These are phyloP conservation scores for Tenrec ecaudatus DNA, from an alignment of 2,113 vertebrate genomes.

Conservation along the genomic window DNA sequence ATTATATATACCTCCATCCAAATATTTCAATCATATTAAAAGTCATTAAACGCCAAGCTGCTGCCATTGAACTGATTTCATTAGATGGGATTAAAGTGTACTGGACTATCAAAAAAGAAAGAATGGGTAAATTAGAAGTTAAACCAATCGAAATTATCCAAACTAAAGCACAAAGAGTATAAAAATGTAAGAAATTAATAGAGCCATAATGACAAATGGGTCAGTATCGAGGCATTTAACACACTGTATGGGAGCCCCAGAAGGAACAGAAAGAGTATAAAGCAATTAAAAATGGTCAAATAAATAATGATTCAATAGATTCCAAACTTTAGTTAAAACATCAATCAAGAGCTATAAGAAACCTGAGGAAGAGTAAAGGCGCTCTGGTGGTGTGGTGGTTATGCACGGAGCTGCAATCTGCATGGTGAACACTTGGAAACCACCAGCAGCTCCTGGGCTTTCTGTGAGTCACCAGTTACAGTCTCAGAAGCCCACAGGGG, in stretches of 20 bases:
- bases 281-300: slow-evolving; percentile 2
- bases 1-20: not conserved
- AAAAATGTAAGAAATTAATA: not conserved
- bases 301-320: slow-evolving; percentile 26
- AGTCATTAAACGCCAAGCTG: no score
- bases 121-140: not conserved
- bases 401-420: no score
- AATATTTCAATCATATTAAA: not conserved
- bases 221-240: not conserved
- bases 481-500: no score
- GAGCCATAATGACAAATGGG: not conserved
- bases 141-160: not conserved
- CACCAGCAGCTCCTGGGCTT: no score
- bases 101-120: not conserved
- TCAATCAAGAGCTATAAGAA: not conserved
- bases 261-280: slow-evolving; percentile 2
- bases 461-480: no score
- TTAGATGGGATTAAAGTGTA: not conserved
- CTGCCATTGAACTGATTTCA: not conserved
- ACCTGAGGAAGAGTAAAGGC: no score
- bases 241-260: not conserved
- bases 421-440: no score
- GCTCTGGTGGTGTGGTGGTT: no score
- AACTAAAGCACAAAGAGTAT: not conserved
- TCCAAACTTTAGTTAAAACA: slow-evolving; percentile 30